Evolutionary conservation across 1,140 invertebrate species (phyloP).

Genomic region (Papilio machaon): DNA sequence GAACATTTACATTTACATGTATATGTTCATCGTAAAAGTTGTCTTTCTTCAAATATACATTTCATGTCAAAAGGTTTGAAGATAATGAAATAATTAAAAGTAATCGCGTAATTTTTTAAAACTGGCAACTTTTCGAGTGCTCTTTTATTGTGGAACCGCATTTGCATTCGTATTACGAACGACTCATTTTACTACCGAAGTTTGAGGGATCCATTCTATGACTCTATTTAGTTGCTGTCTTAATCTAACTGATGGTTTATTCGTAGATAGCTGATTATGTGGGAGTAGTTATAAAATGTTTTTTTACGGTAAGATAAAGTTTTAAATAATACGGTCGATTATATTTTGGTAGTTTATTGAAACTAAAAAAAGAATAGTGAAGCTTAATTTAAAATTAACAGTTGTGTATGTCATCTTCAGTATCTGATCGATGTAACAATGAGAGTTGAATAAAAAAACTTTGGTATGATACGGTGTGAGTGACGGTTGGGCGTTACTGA

Average conservation of each 20-base stretch:
- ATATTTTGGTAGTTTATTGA: too few relatives aligned
- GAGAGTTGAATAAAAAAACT: neutral
- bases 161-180: constrained; percentile 25
- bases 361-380: neutral
- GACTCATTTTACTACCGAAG: constrained; percentile 29
- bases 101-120: constrained; percentile 24
- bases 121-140: constrained; percentile 22
- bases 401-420: too few relatives aligned
- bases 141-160: constrained; percentile 36
- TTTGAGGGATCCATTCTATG: constrained; percentile 15
- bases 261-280: neutral
- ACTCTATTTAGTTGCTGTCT: neutral
- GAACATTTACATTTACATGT: too few relatives aligned
- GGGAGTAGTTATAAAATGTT: neutral
- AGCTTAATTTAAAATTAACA: neutral
- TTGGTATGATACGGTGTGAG: neutral
- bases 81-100: constrained; percentile 11
- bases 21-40: too few relatives aligned
- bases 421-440: neutral
- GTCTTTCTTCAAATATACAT: too few relatives aligned
- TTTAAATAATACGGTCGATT: too few relatives aligned
- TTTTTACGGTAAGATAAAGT: too few relatives aligned
- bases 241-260: neutral
- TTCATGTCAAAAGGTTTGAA: neutral
- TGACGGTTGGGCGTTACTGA: constrained; percentile 15